Evolutionary conservation across 2,797 vertebrate species (phyloP).

Genomic region (Protonibea diacanthus): DNA sequence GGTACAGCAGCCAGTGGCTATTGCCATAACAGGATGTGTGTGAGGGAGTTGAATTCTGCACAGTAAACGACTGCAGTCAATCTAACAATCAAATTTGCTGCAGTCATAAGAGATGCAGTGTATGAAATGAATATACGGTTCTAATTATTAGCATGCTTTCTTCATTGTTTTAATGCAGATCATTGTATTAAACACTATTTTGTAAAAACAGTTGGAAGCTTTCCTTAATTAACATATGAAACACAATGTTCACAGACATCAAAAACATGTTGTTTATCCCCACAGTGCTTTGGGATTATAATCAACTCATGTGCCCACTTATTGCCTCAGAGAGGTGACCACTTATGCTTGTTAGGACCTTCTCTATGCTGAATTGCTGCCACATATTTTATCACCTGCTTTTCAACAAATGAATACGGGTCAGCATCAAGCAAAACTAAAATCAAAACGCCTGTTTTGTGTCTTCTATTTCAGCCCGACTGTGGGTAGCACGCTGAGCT

Average conservation of each 20-base stretch:
- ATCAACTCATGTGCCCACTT: conserved; percentile 49
- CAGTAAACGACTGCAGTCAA: conserved; percentile 71
- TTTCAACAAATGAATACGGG: conserved; percentile 31
- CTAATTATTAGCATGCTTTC: conserved; percentile 3
- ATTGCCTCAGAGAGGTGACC: conserved; percentile 47
- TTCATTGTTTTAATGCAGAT: conserved; percentile 3
- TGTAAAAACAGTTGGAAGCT: conserved; percentile 27
- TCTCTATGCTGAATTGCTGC: conserved; percentile 39
- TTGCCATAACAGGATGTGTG: conserved; percentile 46
- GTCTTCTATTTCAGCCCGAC: conserved; percentile 24
- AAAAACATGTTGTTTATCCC: conserved; percentile 68
- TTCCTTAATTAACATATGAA: conserved; percentile 62
- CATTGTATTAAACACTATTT: conserved; percentile 13
- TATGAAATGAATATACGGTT: conserved; percentile 14
- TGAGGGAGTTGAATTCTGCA: conserved; percentile 64
- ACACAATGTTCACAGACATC: conserved; percentile 46
- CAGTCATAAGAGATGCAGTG: conserved; percentile 51
- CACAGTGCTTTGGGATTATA: conserved; percentile 39
- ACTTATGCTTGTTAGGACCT: conserved; percentile 48
- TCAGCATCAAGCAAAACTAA: conserved; percentile 16
- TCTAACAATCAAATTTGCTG: conserved; percentile 56
- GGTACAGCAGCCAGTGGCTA: conserved; percentile 66
- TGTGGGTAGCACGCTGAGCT: neutral
- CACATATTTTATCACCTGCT: conserved; percentile 31
- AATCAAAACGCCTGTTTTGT: conserved; percentile 13